Conservation (phyloP, 2,797 vertebrate genomes). For the Neosalanx taihuensis region DNA sequence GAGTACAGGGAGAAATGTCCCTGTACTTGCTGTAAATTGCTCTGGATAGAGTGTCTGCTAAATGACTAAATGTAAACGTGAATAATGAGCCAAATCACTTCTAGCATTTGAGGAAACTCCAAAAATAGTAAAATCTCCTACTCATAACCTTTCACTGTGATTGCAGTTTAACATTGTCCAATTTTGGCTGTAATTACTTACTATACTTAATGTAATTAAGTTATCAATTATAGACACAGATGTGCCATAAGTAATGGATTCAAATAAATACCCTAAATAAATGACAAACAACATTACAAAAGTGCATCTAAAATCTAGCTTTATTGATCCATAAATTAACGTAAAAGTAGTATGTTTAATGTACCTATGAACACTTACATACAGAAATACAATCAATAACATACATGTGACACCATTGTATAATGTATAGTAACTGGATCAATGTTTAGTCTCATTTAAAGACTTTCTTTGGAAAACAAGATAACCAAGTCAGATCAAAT, state of each 20-base stretch:
- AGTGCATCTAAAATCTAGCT: constrained; percentile 49
- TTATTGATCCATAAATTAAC: constrained; percentile 65
- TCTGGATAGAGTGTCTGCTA: too few relatives aligned
- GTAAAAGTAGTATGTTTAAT: constrained; percentile 40
- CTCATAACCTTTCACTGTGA: too few relatives aligned
- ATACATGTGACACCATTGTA: constrained; percentile 38
- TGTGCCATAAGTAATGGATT: background rate
- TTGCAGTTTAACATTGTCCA: background rate
- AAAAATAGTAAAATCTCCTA: too few relatives aligned
- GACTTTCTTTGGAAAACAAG: constrained; percentile 28
- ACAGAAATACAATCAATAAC: constrained; percentile 45
- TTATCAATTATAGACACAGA: too few relatives aligned
- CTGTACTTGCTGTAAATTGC: too few relatives aligned
- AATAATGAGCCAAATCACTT: too few relatives aligned
- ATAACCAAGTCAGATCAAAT: constrained; percentile 25
- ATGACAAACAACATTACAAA: constrained; percentile 36
- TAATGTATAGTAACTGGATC: constrained; percentile 27
- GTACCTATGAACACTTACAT: constrained; percentile 39
- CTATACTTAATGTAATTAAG: too few relatives aligned
- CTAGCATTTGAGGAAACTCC: too few relatives aligned
- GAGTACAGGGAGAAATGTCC: too few relatives aligned
- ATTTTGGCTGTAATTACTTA: background rate
- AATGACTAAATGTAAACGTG: too few relatives aligned
- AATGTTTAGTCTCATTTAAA: constrained; percentile 23
- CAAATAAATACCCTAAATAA: background rate